Percentiles rank a stretch among this genome's conserved stretches.
Evolutionary conservation across 2,113 vertebrate genomes (phyloP).

Genomic region (Prietella phreatophila): DNA sequence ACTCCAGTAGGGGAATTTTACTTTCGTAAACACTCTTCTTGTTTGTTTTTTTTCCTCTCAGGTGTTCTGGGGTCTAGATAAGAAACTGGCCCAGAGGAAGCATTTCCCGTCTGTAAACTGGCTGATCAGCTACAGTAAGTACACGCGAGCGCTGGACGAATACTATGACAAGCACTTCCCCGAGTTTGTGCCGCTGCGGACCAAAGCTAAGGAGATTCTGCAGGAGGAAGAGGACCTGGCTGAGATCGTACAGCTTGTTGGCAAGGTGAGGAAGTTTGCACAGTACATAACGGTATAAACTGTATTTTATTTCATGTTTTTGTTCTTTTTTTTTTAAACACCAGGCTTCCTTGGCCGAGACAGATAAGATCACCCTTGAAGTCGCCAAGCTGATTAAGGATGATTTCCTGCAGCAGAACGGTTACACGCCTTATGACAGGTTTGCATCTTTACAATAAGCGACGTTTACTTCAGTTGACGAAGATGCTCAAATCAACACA

Average conservation of each 20-base stretch:
- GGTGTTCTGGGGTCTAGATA: conserved; percentile 99
- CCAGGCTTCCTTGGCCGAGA: conserved; percentile 95
- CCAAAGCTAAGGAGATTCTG: conserved; percentile 94
- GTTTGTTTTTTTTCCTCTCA: conserved; percentile 52
- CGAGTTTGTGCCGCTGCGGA: conserved; percentile 92
- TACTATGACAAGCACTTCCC: conserved; percentile 97
- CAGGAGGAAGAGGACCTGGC: conserved; percentile 97
- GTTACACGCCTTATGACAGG: conserved; percentile 96
- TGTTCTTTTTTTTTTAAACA: conserved; percentile 35
- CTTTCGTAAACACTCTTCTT: no score
- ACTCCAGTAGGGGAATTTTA: not conserved
- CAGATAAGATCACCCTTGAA: conserved; percentile 96
- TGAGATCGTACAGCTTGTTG: conserved; percentile 98
- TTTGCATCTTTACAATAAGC: conserved; percentile 41
- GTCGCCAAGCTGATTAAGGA: conserved; percentile 98
- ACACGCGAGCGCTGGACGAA: conserved; percentile 89
- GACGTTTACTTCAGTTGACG: no score
- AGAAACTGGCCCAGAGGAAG: conserved; percentile 96
- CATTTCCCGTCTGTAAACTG: conserved; percentile 98
- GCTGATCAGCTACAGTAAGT: conserved; percentile 99
- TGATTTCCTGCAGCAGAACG: conserved; percentile 97
- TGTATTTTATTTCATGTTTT: not conserved
- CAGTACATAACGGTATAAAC: not conserved
- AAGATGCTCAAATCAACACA: not conserved
- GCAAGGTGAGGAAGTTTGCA: conserved; percentile 75